Evolutionary conservation across 1,140 invertebrate species (phyloP).

Genomic region (Condylostylus longicornis): DNA sequence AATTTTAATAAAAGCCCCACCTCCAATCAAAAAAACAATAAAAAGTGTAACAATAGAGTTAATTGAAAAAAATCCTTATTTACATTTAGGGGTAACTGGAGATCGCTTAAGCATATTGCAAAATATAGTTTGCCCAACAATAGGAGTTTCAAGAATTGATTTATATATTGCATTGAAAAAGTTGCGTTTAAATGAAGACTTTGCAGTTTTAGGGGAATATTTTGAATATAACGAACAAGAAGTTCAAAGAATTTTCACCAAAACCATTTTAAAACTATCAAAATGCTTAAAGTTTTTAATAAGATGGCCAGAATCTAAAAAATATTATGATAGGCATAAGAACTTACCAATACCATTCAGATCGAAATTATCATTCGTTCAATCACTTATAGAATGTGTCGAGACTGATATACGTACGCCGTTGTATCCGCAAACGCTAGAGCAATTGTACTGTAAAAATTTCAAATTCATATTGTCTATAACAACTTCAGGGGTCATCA

Average conservation of each 20-base stretch:
- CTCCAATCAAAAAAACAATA: constrained; percentile 18
- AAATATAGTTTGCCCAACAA: constrained; percentile 16
- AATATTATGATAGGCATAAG: constrained; percentile 22
- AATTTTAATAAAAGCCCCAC: constrained; percentile 20
- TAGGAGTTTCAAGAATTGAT: constrained; percentile 20
- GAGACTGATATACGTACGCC: constrained; percentile 16
- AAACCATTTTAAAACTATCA: constrained; percentile 15
- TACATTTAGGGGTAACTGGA: constrained; percentile 16
- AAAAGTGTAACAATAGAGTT: constrained; percentile 17
- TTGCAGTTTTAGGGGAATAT: constrained; percentile 18
- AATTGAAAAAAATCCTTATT: constrained; percentile 18
- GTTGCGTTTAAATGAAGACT: constrained; percentile 23
- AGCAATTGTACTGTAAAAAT: constrained; percentile 16
- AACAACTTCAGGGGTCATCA: constrained; percentile 23
- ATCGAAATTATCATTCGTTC: constrained; percentile 20
- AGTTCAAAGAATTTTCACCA: constrained; percentile 18
- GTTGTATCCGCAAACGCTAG: constrained; percentile 7
- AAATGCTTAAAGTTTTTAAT: constrained; percentile 21
- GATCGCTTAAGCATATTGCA: constrained; percentile 18
- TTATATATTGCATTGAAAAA: constrained; percentile 26
- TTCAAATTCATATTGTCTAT: constrained; percentile 27
- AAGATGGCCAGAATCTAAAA: constrained; percentile 21
- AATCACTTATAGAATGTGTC: constrained; percentile 27
- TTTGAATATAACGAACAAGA: constrained; percentile 23
- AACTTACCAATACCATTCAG: constrained; percentile 22